Evolutionary conservation across 35 echinoderm and acorn worm species (phyloP), one percentile per base, ranked within the genome.

Genomic region (Heliocidaris tuberculata): DNA sequence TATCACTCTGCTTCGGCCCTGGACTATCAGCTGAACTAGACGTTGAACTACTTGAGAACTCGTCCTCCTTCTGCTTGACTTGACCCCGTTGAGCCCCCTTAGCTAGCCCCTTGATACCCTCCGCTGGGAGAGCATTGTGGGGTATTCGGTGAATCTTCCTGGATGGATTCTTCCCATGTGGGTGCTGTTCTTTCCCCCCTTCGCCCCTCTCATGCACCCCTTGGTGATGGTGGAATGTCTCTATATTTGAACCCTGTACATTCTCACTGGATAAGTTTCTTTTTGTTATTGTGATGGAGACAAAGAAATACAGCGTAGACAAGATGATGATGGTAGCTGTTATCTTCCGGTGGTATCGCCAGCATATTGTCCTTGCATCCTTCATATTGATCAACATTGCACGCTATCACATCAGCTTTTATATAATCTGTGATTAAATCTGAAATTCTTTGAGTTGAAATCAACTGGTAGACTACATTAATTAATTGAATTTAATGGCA

Each of bases 81-180:
- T 70, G 60, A 70, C 60, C 60, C 17, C 6, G 17, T 16, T 70
- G 60, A 17, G 60, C 60, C 21, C 60, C 60, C 60, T 70, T 70
- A 19, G 60, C 60, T 6, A 70, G 60, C 0, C 86, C 86, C 47
- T 88, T 88, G 31, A 88, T 88, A 4, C 86, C 86, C 31, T 88
- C 86, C 30, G 31, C 86, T 32, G 86, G 86, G 30, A 88, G 86
- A 21, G 60, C 60, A 70, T 70, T 70, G 60, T 70, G 60, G 86
- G 86, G 86, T 32, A 88, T 88, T 13, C 86, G 30, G 19, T 88
- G 86, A 19, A 88, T 88, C 86, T 88, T 88, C 86, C 86, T 31
- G 8, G 86, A 88, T 13, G 86, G 47, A 35, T 88, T 48, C 47
- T 88, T 88, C 13, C 86, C 31, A 24, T 88, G 86, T 7, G 29